Conservation (phyloP, 30 jellyfish, hydroid and myxozoan species). For the Turritopsis dohrnii region DNA sequence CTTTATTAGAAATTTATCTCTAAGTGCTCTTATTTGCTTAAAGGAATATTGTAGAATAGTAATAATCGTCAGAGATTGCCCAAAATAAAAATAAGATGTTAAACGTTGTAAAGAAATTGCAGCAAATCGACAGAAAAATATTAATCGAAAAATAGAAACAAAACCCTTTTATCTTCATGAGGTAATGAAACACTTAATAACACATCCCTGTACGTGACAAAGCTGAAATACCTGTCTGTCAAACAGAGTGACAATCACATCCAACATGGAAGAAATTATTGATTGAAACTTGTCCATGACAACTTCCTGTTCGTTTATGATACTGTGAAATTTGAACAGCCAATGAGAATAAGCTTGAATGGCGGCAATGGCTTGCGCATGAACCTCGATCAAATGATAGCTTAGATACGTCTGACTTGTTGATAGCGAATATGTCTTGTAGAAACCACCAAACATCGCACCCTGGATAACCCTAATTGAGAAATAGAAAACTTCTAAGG, state of each 20-base stretch:
- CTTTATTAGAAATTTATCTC: too few species aligned
- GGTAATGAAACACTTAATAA: too few species aligned
- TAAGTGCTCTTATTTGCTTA: too few species aligned
- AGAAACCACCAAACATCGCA: slow-evolving; percentile 80
- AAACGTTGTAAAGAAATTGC: too few species aligned
- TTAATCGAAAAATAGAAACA: too few species aligned
- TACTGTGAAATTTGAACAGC: slow-evolving; percentile 61
- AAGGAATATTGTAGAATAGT: too few species aligned
- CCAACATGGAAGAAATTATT: slow-evolving; percentile 44
- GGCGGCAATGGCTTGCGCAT: slow-evolving; percentile 78
- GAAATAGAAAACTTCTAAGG: background rate
- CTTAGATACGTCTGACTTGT: background rate
- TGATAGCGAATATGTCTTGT: slow-evolving; percentile 48
- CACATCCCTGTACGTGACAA: too few species aligned
- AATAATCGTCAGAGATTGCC: too few species aligned
- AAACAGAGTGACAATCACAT: slow-evolving; percentile 48
- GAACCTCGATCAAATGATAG: slow-evolving; percentile 56
- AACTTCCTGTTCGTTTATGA: slow-evolving; percentile 42
- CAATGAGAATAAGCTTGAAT: slow-evolving; percentile 82
- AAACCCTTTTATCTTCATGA: too few species aligned
- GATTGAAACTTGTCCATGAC: slow-evolving; percentile 48
- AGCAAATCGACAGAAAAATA: too few species aligned
- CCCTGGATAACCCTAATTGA: slow-evolving; percentile 45
- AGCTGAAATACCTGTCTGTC: slow-evolving; percentile 39
- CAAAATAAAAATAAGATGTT: too few species aligned